Evolutionary conservation across 2,888 invertebrate species (phyloP).

Genomic region (Spisula solida): DNA sequence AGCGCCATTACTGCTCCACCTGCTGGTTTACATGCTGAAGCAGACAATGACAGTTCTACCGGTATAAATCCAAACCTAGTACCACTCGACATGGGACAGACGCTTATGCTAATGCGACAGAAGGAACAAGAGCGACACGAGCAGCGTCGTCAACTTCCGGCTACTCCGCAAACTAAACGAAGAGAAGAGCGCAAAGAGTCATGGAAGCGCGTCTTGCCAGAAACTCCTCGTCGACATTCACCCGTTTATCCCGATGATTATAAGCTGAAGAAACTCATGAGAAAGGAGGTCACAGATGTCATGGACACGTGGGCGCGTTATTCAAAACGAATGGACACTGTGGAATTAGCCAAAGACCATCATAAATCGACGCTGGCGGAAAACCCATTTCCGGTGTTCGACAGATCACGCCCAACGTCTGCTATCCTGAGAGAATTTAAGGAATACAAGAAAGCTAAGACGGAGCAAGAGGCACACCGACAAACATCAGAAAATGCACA

Average conservation of each 20-base stretch:
- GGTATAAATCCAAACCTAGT: conserved; percentile 1
- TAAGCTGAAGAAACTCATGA: conserved; percentile 41
- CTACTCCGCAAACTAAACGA: conserved; percentile 42
- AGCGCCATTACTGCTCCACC: conserved; percentile 66
- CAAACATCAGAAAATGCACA: conserved; percentile 43
- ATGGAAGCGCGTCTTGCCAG: conserved; percentile 57
- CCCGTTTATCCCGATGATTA: conserved; percentile 46
- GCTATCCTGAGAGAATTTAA: conserved; percentile 63
- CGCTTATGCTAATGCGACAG: conserved; percentile 56
- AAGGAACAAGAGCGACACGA: conserved; percentile 55
- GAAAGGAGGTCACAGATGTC: conserved; percentile 57
- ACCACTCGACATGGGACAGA: conserved; percentile 61
- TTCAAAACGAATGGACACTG: conserved; percentile 41
- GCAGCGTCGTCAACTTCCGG: conserved; percentile 52
- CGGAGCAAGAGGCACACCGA: conserved; percentile 30
- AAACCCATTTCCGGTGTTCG: conserved; percentile 51
- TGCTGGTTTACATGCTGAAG: conserved; percentile 48
- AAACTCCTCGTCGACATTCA: conserved; percentile 39
- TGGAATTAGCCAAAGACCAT: conserved; percentile 56
- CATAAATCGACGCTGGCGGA: conserved; percentile 36
- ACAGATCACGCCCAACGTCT: conserved; percentile 61
- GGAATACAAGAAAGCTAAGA: conserved; percentile 51
- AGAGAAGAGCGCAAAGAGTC: conserved; percentile 42
- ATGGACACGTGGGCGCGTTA: conserved; percentile 55
- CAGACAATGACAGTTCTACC: conserved; percentile 13